These are phyloP conservation scores for Phymorhynchus buccinoides DNA, from an alignment of 1,140 invertebrate genomes.

Conservation along the genomic window DNA sequence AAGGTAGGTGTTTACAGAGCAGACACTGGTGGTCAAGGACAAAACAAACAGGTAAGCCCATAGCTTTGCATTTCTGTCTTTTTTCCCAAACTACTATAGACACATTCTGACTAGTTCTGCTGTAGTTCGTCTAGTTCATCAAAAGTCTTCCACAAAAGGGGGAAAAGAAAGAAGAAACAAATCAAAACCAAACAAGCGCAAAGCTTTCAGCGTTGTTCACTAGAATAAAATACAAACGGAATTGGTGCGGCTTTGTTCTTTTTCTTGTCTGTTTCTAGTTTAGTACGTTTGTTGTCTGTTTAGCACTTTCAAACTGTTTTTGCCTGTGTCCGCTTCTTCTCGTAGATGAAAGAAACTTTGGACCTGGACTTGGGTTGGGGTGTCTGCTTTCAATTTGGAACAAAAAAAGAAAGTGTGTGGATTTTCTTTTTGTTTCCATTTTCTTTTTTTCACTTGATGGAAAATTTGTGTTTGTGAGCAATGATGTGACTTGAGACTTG, in stretches of 20 bases:
- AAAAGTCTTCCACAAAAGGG: background rate
- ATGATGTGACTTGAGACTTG: too few relatives aligned
- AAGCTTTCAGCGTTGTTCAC: too few relatives aligned
- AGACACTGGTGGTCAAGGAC: background rate
- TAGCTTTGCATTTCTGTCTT: background rate
- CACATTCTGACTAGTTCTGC: background rate
- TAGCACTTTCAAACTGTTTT: background rate
- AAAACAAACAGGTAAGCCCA: background rate
- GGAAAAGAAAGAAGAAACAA: background rate
- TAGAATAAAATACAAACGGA: background rate
- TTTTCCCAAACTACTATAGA: background rate
- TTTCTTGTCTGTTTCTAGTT: background rate
- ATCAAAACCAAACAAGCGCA: background rate
- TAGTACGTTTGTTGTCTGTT: background rate
- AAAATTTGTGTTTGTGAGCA: background rate
- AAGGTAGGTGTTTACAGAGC: background rate
- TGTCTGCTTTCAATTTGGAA: background rate
- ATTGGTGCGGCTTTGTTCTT: constrained; percentile 11
- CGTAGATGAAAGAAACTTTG: too few relatives aligned
- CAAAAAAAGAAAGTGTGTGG: background rate
- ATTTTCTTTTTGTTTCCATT: too few relatives aligned
- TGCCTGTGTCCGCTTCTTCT: background rate
- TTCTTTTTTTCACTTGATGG: background rate
- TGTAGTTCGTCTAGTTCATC: too few relatives aligned
- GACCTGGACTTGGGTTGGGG: too few relatives aligned